These are phyloP conservation scores for Fissipunctia ypsillon DNA, from an alignment of 2,888 invertebrate genomes.

Conservation along the genomic window DNA sequence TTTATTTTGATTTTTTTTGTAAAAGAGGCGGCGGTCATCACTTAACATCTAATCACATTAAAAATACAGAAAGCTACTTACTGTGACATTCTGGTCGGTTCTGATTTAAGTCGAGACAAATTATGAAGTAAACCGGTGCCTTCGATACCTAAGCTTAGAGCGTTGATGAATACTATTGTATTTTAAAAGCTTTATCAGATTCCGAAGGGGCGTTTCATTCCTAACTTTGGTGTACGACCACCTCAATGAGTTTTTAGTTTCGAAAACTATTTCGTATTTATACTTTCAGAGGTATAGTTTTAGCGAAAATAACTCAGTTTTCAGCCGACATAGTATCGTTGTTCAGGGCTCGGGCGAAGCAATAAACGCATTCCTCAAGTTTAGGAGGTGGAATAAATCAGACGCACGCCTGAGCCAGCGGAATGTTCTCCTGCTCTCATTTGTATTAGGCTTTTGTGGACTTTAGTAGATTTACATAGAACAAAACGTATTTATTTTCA, in stretches of 20 bases:
- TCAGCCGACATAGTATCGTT: slow-evolving; percentile 11
- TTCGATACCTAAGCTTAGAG: too few species aligned
- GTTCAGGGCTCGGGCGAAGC: slow-evolving; percentile 17
- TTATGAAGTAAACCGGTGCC: neutral
- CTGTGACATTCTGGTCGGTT: too few species aligned
- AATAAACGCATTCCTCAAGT: slow-evolving; percentile 61
- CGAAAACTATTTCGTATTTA: slow-evolving; percentile 4
- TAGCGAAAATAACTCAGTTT: slow-evolving; percentile 3
- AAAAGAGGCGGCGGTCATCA: too few species aligned
- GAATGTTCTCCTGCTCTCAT: slow-evolving; percentile 22
- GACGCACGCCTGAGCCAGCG: slow-evolving; percentile 5
- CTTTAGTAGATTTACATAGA: neutral
- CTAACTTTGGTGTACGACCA: neutral
- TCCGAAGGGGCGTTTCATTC: neutral
- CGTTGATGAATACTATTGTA: neutral
- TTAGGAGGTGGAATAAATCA: slow-evolving; percentile 54
- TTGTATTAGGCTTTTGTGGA: neutral
- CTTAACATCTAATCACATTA: too few species aligned
- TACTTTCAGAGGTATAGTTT: neutral
- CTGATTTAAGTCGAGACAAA: neutral
- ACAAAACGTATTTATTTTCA: neutral
- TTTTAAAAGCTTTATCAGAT: neutral
- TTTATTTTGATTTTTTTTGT: too few species aligned
- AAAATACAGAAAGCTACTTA: too few species aligned
- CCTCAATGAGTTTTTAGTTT: neutral